Conservation (phyloP, 2,888 invertebrate genomes). For the Ceratothoa steindachneri region DNA sequence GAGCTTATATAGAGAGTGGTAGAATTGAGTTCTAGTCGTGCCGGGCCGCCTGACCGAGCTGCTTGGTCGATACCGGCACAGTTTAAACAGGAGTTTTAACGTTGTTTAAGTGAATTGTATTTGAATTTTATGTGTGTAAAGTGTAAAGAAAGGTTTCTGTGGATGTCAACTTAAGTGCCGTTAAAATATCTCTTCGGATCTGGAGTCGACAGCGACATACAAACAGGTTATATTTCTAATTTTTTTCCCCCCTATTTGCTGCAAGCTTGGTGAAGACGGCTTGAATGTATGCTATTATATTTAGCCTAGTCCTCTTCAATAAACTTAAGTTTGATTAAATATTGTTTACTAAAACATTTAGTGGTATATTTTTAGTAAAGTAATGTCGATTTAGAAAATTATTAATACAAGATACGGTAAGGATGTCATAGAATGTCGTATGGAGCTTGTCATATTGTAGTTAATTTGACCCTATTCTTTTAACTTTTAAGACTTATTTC, state of each 20-base stretch:
- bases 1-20: not conserved
- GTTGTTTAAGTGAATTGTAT: not conserved
- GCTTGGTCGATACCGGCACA: slow-evolving; percentile 10
- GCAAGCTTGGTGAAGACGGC: not conserved
- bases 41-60: slow-evolving; percentile 1
- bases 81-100: not conserved
- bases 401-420: not conserved
- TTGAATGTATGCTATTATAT: not conserved
- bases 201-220: not conserved
- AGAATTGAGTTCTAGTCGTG: not conserved
- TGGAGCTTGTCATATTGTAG: not conserved
- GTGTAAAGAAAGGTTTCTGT: not conserved
- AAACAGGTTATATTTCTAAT: not conserved
- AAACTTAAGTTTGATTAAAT: too few species aligned
- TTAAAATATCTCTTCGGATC: not conserved
- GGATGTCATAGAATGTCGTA: not conserved
- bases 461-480: not conserved
- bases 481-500: not conserved
- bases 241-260: not conserved
- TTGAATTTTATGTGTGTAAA: not conserved
- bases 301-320: not conserved
- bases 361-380: too few species aligned
- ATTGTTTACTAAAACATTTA: too few species aligned
- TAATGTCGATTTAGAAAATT: too few species aligned
- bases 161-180: not conserved